Evolutionary conservation across 2,888 invertebrate species (phyloP), one percentile per base, ranked within the genome.

Genomic region (Drosophila paranaensis): DNA sequence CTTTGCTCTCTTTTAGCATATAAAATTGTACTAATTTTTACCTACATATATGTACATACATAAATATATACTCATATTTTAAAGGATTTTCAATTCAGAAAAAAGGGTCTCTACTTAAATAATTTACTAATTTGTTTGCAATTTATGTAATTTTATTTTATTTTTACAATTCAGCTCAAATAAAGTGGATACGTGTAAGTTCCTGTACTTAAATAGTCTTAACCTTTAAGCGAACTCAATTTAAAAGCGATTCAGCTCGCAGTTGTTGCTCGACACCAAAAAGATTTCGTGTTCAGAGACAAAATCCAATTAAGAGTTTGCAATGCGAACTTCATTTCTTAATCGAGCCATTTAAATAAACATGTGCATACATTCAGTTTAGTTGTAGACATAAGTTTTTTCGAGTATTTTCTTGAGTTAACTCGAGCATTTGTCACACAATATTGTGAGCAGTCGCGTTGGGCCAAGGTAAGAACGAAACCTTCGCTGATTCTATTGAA

Each of bases 401-500:
- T 16, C 10, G 27, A 27, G 27, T 27, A 27, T 27, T 30, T 33
- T 6, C 0, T 25, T 8, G 33, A 13, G 16, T 50, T 33, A 6
- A 16, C 35, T 2, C 20, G 51, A 50, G 11, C 11, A 30, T n/a
- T 50, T 33, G 30, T 50, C 33, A 33, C n/a, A 50, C 48, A 50
- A 53, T 37, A 37, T 37, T 37, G 37, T 8, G 53, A 39, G 39
- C 39, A 25, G 8, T 6, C 27, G 6, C 27, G 27, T 27, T 27
- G 27, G 4, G 27, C 25, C 75, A 76, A 76, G 75, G 74, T 58
- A 63, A 50, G 74, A 73, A 68, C 46, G 8, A 39, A 56, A 63
- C 68, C 79, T 74, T 60, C 46, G 40, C 33, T 20, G 35, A 57
- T 60, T 78, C 74, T 74, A 78, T 55, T 78, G 73, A 25, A 55